Evolutionary conservation across 2,113 vertebrate species (phyloP).

Genomic region (Sturnus vulgaris): DNA sequence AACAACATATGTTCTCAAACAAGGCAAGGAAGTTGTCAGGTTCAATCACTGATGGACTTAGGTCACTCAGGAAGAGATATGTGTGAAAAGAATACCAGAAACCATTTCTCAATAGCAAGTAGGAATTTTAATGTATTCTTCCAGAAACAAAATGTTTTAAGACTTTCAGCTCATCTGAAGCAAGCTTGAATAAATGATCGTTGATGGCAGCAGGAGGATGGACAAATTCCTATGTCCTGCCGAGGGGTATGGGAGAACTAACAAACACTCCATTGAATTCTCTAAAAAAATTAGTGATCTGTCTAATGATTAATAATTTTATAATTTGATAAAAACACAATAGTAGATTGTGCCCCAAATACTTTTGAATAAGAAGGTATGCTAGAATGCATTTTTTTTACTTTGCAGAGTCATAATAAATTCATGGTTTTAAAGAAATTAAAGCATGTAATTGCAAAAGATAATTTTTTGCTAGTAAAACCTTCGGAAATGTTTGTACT

Average conservation of each 20-base stretch:
- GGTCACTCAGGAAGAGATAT: not conserved
- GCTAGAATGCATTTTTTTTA: not conserved
- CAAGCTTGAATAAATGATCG: not conserved
- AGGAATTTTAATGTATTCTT: not conserved
- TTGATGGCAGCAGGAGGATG: accelerated
- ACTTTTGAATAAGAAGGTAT: not conserved
- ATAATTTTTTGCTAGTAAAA: not conserved
- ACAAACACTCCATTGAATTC: not conserved
- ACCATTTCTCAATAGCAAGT: not conserved
- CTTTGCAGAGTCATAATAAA: not conserved
- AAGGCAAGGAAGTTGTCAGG: not conserved
- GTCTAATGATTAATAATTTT: not conserved
- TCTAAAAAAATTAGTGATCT: not conserved
- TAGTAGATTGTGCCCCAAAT: not conserved
- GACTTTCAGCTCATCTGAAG: not conserved
- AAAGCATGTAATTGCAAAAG: not conserved
- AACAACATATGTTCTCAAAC: not conserved
- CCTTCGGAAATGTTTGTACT: not conserved
- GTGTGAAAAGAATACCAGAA: not conserved
- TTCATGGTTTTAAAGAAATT: not conserved
- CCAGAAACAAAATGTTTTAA: not conserved
- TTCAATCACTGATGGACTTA: not conserved
- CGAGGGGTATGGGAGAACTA: not conserved
- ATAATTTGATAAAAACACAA: not conserved
- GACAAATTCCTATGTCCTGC: not conserved